These are phyloP conservation scores for Crotalus horridus DNA, from an alignment of 2,113 vertebrate species.

Conservation along the genomic window DNA sequence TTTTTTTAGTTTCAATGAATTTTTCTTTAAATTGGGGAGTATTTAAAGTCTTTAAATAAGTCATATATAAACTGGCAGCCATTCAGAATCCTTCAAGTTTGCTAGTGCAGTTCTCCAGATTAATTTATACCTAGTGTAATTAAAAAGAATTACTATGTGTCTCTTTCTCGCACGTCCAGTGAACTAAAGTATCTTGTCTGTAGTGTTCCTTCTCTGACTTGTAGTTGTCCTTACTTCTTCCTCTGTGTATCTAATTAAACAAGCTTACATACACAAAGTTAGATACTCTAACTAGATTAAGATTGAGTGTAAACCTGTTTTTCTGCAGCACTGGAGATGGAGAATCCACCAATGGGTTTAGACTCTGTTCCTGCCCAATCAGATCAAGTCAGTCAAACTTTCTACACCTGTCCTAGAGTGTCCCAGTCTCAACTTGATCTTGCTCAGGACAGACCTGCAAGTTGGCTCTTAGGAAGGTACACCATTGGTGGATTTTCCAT, in stretches of 20 bases:
- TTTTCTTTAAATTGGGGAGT: not conserved
- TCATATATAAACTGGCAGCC: not conserved
- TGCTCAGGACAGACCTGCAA: no score
- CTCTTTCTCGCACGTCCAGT: not conserved
- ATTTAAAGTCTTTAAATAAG: not conserved
- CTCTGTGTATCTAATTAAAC: not conserved
- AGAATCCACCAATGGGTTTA: no score
- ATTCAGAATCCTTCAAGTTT: not conserved
- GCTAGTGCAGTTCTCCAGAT: not conserved
- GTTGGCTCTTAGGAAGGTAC: no score
- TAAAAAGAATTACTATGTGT: not conserved
- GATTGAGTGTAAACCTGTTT: not conserved
- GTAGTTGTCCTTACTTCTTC: not conserved
- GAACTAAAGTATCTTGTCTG: not conserved
- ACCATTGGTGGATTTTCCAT: no score
- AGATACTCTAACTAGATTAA: not conserved
- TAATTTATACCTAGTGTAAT: not conserved
- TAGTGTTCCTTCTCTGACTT: not conserved
- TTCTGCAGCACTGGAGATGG: no score
- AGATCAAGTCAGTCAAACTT: no score
- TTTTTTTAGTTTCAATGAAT: not conserved
- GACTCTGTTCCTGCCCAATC: no score
- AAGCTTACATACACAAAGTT: not conserved
- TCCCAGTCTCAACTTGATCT: no score
- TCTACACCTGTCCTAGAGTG: no score